Evolutionary conservation across 1,140 invertebrate species (phyloP), one percentile per base, ranked within the genome.

Genomic region (Myzus persicae): DNA sequence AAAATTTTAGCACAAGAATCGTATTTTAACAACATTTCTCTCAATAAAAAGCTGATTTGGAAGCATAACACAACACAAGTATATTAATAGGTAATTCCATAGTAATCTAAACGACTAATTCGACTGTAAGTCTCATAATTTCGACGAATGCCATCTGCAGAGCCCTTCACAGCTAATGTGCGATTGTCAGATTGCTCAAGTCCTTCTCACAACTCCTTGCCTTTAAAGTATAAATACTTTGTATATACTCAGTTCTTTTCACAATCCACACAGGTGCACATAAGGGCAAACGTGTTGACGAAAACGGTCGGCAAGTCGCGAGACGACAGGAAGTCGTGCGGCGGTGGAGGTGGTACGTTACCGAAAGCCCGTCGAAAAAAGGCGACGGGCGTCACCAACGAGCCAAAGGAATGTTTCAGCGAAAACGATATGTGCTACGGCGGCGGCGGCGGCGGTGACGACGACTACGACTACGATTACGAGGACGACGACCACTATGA

Each of bases 361-460:
- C n/a, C 76, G 54, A 87, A 88, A 84, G 9, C 90, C n/a, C 76
- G 5, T 48, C 87, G 81, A 59, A 91, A 93, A 93, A 94, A 67
- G 81, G 0, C 59, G 24, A 44, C 54, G 8, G 46, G 9, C 6
- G 87, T 46, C 18, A 31, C 24, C 31, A 38, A 93, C 51, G 48
- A 93, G 31, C 4, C 38, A 11, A 90, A 88, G 90, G 90, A 92
- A 90, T 84, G 90, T 26, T 84, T 90, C 42, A 93, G 90, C 20
- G 92, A 91, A 93, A 93, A 91, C 67, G 51, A 93, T 91, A 42
- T 54, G 92, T 82, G 89, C 42, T 31, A 22, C 40, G 89, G 91
- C 87, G 59, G 46, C 51, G 76, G 93, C 20, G 90, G 44, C 82
- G 59, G 31, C 76, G 38, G 26, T 5, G 38, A 20, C 26, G 9